Base-by-base conservation (phyloP, 2,888 invertebrate genomes). In the Sphaerophoria rueppellii region DNA sequence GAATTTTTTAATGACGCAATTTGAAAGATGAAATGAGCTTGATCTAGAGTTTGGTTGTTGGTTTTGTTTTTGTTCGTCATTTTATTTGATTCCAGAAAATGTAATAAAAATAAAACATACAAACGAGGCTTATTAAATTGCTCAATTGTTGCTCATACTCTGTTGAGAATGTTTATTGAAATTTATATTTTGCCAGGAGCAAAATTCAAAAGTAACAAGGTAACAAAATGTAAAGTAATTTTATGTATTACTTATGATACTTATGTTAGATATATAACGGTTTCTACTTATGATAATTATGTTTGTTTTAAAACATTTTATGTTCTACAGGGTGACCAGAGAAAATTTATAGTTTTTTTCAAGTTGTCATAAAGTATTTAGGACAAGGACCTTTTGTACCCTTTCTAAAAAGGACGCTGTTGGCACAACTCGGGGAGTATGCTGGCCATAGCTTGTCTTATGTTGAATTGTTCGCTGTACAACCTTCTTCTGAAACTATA, bases 1-100 rank as follows among this genome's bases (percentile, higher is more conserved):
- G 78, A 70, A 52, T 65, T 65, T 73, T 74, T 70, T 73, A 73
- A 32, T 37, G 55, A 37, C 14, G 35, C 37, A 54, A 63, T 54
- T 67, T 54, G 37, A 54, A 43, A 67, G 54, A 67, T 67, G 37
- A 67, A 67, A 67, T 52, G 50, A 54, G 54, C 54, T 52, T n/a
- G 52, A 54, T 50, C 46, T 65, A n/a, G 46, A 11, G 34, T 9
- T 16, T 6, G 12, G 11, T 50, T n/a, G 14, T 50, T 14, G 6
- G 6, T 14, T 50, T 16, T 16, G n/a, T 50, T 63, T 11, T 63
- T n/a, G 34, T 48, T 61, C 34, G 46, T 48, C 48, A 63, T 63
- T 46, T 63, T 14, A 60, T 60, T 60, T 60, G 40, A 60, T 60
- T 60, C 43, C 9, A 43, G 5, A 43, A 43, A 60, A 60, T 43